Percentiles rank a stretch among this genome's conserved stretches.
Evolutionary conservation across 1,140 invertebrate species (phyloP).

Genomic region (Bradynema listronoti): DNA sequence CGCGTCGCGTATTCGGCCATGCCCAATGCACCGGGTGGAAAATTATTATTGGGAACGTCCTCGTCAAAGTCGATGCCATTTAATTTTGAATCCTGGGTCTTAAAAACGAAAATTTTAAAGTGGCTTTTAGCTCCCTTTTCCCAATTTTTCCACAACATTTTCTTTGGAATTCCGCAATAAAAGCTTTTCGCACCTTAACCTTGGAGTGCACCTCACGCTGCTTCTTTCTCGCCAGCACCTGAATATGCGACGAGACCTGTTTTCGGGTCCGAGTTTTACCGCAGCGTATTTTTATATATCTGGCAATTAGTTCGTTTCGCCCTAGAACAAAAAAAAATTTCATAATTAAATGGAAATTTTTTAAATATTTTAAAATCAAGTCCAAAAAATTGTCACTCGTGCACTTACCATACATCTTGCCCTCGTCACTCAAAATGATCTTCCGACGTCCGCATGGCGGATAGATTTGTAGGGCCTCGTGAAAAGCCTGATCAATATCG

Average conservation of each 20-base stretch:
- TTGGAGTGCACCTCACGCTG: slow-evolving; percentile 92
- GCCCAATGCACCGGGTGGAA: too few species aligned
- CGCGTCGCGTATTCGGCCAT: too few species aligned
- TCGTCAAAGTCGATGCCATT: too few species aligned
- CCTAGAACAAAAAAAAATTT: slow-evolving; percentile 65
- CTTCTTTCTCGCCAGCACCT: slow-evolving; percentile 93
- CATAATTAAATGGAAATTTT: slow-evolving; percentile 8
- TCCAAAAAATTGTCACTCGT: slow-evolving; percentile 19
- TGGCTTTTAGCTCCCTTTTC: not conserved
- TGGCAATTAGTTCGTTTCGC: slow-evolving; percentile 95
- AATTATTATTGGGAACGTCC: too few species aligned
- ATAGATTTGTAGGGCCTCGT: slow-evolving; percentile 98
- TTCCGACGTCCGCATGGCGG: slow-evolving; percentile 96
- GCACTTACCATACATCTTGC: slow-evolving; percentile 99
- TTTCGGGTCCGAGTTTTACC: slow-evolving; percentile 97
- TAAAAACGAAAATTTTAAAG: too few species aligned
- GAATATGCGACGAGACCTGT: slow-evolving; percentile 98
- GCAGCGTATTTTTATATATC: slow-evolving; percentile 96
- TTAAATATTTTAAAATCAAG: too few species aligned
- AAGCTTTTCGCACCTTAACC: slow-evolving; percentile 68
- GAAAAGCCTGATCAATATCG: slow-evolving; percentile 99
- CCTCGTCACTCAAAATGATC: slow-evolving; percentile 98
- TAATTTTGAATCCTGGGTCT: too few species aligned
- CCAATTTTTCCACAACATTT: not conserved
- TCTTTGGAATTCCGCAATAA: not conserved